phyloP scores from a whole-genome alignment of 2,797 vertebrate species.

The Salarias fasciatus region DNA sequence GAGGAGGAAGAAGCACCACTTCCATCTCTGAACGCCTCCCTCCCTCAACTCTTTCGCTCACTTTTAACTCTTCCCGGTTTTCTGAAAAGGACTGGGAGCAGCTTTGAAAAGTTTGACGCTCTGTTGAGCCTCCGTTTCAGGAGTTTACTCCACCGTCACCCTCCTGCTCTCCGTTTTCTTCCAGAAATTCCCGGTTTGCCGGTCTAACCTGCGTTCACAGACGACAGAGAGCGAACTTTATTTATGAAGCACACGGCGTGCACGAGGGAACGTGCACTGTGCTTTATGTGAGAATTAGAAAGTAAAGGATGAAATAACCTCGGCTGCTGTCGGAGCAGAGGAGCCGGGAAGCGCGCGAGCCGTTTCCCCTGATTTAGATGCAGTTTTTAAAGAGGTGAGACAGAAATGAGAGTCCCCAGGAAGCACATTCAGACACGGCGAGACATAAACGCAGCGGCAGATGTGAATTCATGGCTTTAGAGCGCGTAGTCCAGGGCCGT shows the following conservation, averaged over 20 bases:
- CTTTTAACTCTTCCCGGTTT: constrained; percentile 21
- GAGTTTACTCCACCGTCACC: constrained; percentile 3
- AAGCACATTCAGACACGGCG: too few species aligned
- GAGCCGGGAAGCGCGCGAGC: background rate
- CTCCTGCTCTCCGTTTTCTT: background rate
- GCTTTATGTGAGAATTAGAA: constrained; percentile 3
- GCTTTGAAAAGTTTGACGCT: constrained; percentile 24
- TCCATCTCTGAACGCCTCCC: too few species aligned
- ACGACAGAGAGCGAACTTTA: constrained; percentile 9
- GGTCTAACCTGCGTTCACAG: constrained; percentile 20
- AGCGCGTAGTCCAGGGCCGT: too few species aligned
- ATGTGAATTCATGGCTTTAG: too few species aligned
- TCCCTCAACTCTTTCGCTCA: constrained; percentile 22
- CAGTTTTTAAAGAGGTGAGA: too few species aligned
- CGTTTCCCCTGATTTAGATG: background rate
- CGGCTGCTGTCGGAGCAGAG: too few species aligned
- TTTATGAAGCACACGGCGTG: constrained; percentile 7
- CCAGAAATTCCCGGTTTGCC: constrained; percentile 4
- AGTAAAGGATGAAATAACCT: constrained; percentile 2
- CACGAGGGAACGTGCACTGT: constrained; percentile 5
- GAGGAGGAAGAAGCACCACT: too few species aligned
- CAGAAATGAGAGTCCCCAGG: too few species aligned
- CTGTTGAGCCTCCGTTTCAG: constrained; percentile 10
- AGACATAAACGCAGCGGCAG: too few species aligned
- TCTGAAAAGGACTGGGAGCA: constrained; percentile 32